These are phyloP conservation scores for Lacanobia wlatinum DNA, from an alignment of 2,888 invertebrate species.

Conservation along the genomic window DNA sequence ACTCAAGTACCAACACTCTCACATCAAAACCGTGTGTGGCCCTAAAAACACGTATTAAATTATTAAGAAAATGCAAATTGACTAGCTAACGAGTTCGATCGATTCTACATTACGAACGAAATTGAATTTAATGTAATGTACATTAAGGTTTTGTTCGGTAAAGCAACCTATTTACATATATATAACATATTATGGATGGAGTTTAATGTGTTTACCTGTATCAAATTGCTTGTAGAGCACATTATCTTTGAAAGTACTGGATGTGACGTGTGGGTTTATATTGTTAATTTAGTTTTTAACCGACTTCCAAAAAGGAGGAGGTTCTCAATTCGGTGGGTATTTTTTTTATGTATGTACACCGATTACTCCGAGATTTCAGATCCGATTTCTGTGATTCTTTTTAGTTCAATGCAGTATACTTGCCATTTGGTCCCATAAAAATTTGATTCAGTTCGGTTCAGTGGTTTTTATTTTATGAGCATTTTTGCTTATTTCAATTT, in stretches of 20 bases:
- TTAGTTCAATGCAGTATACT: no score
- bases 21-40: slow-evolving; percentile 34
- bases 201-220: slow-evolving; percentile 37
- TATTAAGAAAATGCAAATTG: slow-evolving; percentile 58
- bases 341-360: no score
- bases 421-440: no score
- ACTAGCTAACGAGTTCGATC: slow-evolving; percentile 37
- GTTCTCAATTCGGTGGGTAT: no score
- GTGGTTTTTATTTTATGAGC: no score
- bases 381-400: no score
- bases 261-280: background rate
- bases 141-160: slow-evolving; percentile 41
- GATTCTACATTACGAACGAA: slow-evolving; percentile 38
- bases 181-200: slow-evolving; percentile 44
- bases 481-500: no score
- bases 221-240: slow-evolving; percentile 32
- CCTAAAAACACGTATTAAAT: slow-evolving; percentile 46
- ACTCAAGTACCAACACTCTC: background rate
- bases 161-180: slow-evolving; percentile 60
- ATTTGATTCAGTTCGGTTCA: no score
- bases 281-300: background rate
- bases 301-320: no score
- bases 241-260: slow-evolving; percentile 13
- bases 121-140: slow-evolving; percentile 48
- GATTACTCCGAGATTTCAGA: no score